Evolutionary conservation across 1,140 invertebrate species (phyloP).

Genomic region (Drosophila pruinosa): DNA sequence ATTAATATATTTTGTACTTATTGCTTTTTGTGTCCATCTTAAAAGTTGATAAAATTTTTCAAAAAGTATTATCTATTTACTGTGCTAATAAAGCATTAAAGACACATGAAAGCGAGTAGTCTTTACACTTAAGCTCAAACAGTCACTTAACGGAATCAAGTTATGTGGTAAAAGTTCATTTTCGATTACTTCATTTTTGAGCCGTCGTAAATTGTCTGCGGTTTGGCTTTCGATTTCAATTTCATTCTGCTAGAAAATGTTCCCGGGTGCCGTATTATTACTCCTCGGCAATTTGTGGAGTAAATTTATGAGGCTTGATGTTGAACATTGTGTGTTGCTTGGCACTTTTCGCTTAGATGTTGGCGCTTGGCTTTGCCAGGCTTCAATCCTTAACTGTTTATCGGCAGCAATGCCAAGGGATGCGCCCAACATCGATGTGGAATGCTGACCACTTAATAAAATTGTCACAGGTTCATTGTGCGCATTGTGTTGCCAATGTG

Average conservation of each 20-base stretch:
- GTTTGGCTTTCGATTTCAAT: conserved; percentile 56
- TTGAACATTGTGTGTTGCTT: conserved; percentile 8
- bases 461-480: conserved; percentile 72
- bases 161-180: not conserved
- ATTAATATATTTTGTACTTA: too few relatives aligned
- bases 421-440: conserved; percentile 12
- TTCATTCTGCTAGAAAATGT: conserved; percentile 25
- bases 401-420: conserved; percentile 15
- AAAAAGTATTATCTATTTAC: too few relatives aligned
- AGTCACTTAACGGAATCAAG: not conserved
- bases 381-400: conserved; percentile 21
- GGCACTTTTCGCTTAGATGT: conserved; percentile 24
- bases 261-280: conserved; percentile 48
- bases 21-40: too few relatives aligned
- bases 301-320: conserved; percentile 59
- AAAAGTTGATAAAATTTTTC: too few relatives aligned
- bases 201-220: conserved; percentile 32
- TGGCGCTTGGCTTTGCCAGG: conserved; percentile 47
- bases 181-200: not conserved
- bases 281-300: conserved; percentile 67
- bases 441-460: conserved; percentile 69
- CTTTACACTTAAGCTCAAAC: not conserved
- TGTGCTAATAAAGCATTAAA: too few relatives aligned
- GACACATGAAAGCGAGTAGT: too few relatives aligned
- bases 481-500: conserved; percentile 46